A percentile compares a stretch with the other conserved stretches of the same genome.
phyloP scores from a whole-genome alignment of 2,797 vertebrate species.

The Smutsia gigantea region DNA sequence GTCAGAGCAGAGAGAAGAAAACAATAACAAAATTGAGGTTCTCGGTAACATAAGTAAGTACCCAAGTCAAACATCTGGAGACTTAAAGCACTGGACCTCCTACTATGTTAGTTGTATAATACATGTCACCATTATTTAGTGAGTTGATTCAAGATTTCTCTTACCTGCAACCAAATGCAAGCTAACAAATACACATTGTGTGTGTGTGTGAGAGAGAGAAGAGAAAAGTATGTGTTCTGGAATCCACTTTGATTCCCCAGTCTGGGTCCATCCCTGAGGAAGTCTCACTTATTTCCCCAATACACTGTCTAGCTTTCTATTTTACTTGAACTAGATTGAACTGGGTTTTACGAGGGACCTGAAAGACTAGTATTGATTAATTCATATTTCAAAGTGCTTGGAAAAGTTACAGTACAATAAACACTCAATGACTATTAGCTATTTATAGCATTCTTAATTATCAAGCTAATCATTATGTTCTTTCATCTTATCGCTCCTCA shows the following conservation, averaged over 20 bases:
- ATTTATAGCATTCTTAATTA: constrained; percentile 55
- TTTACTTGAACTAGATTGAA: constrained; percentile 1
- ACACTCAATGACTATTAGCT: background rate
- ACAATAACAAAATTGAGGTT: background rate
- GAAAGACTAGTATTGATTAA: constrained; percentile 51
- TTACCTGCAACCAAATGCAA: background rate
- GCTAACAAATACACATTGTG: background rate
- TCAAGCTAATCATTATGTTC: background rate
- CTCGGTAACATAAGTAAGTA: background rate
- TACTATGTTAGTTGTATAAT: background rate
- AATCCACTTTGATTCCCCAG: background rate
- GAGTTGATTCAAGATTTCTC: background rate
- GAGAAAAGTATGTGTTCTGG: background rate
- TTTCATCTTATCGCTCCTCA: constrained; percentile 46
- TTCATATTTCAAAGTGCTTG: constrained; percentile 31
- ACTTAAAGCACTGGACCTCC: background rate
- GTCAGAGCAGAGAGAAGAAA: background rate
- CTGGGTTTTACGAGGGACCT: background rate
- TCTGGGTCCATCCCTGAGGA: fast-evolving
- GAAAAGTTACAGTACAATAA: constrained; percentile 10
- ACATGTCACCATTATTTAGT: background rate
- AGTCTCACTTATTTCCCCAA: background rate
- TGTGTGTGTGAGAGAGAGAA: background rate
- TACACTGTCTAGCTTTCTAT: background rate
- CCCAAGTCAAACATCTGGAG: background rate